phyloP scores from a whole-genome alignment of 2,797 vertebrate species.

The Sebastes trivittatus region DNA sequence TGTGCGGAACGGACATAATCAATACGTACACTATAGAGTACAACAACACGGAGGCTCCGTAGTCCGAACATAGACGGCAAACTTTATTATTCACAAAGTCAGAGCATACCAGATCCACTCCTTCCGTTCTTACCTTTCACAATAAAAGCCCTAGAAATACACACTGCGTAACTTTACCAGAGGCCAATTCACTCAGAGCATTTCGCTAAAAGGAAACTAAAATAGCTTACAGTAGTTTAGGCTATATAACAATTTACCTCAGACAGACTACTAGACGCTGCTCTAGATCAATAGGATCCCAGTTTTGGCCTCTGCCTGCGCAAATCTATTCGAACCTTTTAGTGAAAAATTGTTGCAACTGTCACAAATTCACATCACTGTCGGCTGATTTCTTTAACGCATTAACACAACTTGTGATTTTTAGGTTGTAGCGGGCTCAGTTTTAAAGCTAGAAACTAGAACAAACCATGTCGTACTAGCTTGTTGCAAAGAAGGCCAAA shows the following conservation, averaged over 20 bases:
- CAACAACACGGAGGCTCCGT: neutral
- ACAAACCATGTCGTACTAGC: too few relatives aligned
- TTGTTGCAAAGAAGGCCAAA: too few relatives aligned
- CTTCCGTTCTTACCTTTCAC: neutral
- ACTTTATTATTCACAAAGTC: neutral
- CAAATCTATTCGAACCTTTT: neutral
- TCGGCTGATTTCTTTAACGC: too few relatives aligned
- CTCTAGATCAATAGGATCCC: neutral
- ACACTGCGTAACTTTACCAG: neutral
- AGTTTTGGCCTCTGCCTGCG: neutral
- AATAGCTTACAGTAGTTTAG: neutral
- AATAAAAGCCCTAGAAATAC: neutral
- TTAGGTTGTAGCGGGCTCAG: too few relatives aligned
- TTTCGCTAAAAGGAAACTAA: neutral
- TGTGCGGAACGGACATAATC: too few relatives aligned
- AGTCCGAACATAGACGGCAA: neutral
- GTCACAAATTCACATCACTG: neutral
- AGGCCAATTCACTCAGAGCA: neutral
- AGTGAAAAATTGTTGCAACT: neutral
- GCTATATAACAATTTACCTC: neutral
- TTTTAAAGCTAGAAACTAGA: too few relatives aligned
- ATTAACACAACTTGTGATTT: too few relatives aligned
- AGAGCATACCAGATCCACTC: neutral
- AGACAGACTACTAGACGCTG: neutral
- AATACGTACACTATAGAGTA: neutral